These are phyloP conservation scores for Theonella swinhoei DNA, from an alignment of 37 sponge, comb jelly and placozoan species.

Conservation along the genomic window DNA sequence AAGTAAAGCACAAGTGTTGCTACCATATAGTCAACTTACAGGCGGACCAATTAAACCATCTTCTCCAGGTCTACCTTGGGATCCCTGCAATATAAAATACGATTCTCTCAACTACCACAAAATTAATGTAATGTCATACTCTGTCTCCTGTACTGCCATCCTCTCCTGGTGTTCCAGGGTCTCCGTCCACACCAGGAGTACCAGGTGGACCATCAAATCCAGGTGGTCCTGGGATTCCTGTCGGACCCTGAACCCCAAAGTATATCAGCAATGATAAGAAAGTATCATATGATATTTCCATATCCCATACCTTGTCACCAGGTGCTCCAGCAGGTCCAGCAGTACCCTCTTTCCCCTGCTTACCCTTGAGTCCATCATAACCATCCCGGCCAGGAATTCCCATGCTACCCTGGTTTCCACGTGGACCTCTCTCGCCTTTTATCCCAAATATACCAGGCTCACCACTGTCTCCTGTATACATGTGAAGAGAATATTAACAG, in stretches of 20 bases:
- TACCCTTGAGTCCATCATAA: constrained; percentile 50
- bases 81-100: not conserved
- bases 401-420: constrained; percentile 29
- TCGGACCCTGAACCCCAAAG: constrained; percentile 9
- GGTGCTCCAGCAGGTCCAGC: constrained; percentile 44
- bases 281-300: not conserved
- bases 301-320: constrained; percentile 16
- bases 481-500: too few relatives aligned
- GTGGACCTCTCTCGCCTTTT: constrained; percentile 13
- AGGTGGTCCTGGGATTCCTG: constrained; percentile 31
- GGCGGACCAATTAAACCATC: not conserved
- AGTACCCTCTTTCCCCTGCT: constrained; percentile 35
- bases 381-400: constrained; percentile 60
- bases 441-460: not conserved
- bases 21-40: not conserved
- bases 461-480: not conserved
- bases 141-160: constrained; percentile 41
- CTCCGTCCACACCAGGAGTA: constrained; percentile 24
- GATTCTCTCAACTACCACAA: not conserved
- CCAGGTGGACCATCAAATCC: constrained; percentile 54
- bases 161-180: constrained; percentile 36
- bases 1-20: too few relatives aligned
- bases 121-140: constrained; percentile 1
- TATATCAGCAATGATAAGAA: not conserved
- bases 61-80: not conserved